Percentiles rank a stretch among this genome's conserved stretches.
phyloP scores from a whole-genome alignment of 2,888 invertebrate species.

The Chaetogeoica ovagalla region DNA sequence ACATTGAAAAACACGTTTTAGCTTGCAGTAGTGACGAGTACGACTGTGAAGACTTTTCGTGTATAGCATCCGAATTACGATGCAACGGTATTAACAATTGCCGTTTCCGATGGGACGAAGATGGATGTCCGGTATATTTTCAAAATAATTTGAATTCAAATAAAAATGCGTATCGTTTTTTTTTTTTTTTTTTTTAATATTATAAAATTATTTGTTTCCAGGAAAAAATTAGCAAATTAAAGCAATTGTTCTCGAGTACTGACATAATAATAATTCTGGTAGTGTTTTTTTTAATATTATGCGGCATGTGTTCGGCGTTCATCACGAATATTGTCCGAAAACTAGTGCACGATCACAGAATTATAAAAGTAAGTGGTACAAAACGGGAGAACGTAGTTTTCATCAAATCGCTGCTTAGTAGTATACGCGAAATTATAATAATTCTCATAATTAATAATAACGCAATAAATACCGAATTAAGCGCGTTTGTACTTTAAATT shows the following conservation, averaged over 20 bases:
- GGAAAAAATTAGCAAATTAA: conserved; percentile 53
- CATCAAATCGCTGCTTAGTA: neutral
- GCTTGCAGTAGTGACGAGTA: conserved; percentile 68
- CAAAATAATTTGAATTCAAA: neutral
- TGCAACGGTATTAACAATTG: conserved; percentile 82
- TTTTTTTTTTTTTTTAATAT: conserved; percentile 25
- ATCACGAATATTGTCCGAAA: conserved; percentile 85
- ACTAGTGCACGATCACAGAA: conserved; percentile 81
- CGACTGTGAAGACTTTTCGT: conserved; percentile 85
- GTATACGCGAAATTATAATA: too few relatives aligned
- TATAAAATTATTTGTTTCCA: too few relatives aligned
- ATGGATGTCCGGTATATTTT: conserved; percentile 63
- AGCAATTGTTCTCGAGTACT: conserved; percentile 44
- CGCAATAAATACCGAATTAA: neutral
- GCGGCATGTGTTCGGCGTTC: conserved; percentile 86
- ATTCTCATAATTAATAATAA: too few relatives aligned
- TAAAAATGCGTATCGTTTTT: neutral
- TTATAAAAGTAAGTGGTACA: conserved; percentile 72
- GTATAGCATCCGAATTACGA: conserved; percentile 70
- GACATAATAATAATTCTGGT: conserved; percentile 83
- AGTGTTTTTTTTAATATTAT: conserved; percentile 82
- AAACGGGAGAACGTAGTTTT: neutral
- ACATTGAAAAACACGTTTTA: conserved; percentile 55
- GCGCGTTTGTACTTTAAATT: conserved; percentile 53
- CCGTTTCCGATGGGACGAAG: conserved; percentile 80